Evolutionary conservation across 2,113 vertebrate genomes (phyloP), one percentile per base, ranked within the genome.

Genomic region (Herpetotheres cachinnans): DNA sequence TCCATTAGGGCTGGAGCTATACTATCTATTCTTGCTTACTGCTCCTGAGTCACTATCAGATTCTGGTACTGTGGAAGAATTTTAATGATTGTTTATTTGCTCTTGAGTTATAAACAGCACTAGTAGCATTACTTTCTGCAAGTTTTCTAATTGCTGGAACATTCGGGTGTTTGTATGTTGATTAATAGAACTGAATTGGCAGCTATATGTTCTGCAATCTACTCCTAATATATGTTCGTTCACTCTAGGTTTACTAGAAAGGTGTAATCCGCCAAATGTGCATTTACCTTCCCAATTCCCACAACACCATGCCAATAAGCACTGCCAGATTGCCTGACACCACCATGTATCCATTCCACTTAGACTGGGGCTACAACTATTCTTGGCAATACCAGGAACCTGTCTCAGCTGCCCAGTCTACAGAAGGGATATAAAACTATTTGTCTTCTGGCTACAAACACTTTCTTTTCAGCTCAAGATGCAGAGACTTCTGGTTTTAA

Each of bases 21-120:
- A 81, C 72, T 86, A 76, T 56, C 74, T 91, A 58, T 82, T 96
- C 90, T 84, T 6, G 6, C 50, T 83, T 83, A 81, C 24, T 92
- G 50, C 72, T 78, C 86, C 82, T 89, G 94, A 94, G 72, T 88
- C 86, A 67, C 84, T 85, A 87, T 78, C 70, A 87, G 77, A 87
- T 89, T 91, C 72, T 84, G 49, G 65, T 94, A 62, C 73, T 85
- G 40, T 63, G 54, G 70, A 87, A 95, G 73, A 97, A 95, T 95
- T 85, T 89, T 94, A 91, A 91, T 87, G 73, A 77, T 27, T 82
- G 77, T 82, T 95, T 97, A 78, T 93, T 92, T 94, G 73, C 65
- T 66, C 40, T 67, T 82, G 65, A 94, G 88, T 86, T 89, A 82
- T 3, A 91, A 40, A 69, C 56, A 76, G 19, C 34, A 49, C 54